Base-by-base conservation (phyloP, 2,797 vertebrate species). In the Coracias cyanogaster region DNA sequence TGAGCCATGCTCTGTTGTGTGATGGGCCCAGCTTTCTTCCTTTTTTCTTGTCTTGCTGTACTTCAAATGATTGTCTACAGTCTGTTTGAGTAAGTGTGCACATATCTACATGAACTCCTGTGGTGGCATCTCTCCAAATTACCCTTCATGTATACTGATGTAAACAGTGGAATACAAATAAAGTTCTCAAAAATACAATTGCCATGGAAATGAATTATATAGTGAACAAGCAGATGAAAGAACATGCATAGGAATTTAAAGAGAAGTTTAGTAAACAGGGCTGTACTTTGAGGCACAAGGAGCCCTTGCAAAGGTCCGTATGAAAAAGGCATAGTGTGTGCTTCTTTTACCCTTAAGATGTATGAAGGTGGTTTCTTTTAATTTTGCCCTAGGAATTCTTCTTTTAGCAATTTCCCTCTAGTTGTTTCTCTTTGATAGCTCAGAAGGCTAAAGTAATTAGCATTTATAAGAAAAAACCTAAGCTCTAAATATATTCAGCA, bases 331-430 rank as follows among this genome's bases (percentile, higher is more conserved):
- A 35, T 54, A 0, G 1, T 0, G 1, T 49, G 37, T 57, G 25
- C 25, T 73, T 39, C n/a, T 76, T 87, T 58, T 6, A 15, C 48
- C 29, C 25, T 70, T 73, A 71, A 81, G 87, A 73, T 62, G 22
- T 74, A 60, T 41, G 54, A 62, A 83, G 65, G 80, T 29, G 5
- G 12, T 91, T 72, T 65, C 41, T 83, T 91, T 69, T 80, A 39
- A n/a, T 24, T 65, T 69, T 84, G 12, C 20, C 12, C 8, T 52
- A 25, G 49, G 61, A 84, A 8, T 65, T 65, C 6, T 85, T 79
- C 29, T 69, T 20, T 65, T 84, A 73, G 21, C 20, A 61, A 21
- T 70, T 91, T 89, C 9, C 41, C 43, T 74, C 24, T 57, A 66
- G 39, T 65, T 3, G 14, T 81, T 91, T 77, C 12, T 37, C 52